Base-by-base conservation (phyloP, 2,797 vertebrate genomes). In the Chrysocyon brachyurus region DNA sequence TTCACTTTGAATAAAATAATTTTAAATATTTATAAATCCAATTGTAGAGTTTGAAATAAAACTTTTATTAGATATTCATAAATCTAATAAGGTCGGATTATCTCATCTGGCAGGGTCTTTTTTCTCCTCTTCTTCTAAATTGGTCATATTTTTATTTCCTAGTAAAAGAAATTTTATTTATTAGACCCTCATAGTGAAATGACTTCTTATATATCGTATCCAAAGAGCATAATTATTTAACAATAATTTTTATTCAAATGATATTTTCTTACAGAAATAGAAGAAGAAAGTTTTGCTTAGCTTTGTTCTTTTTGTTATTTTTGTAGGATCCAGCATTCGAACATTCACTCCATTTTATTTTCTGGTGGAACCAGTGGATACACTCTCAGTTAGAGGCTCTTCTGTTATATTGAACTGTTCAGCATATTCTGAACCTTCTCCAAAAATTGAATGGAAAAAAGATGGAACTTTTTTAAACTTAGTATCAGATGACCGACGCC, bases 301-400 rank as follows among this genome's bases (percentile, higher is more conserved):
- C 59, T 96, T 91, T 94, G 46, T 95, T 84, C 57, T 97, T 85
- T 86, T 78, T 26, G 17, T 72, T 92, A 3, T 96, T 93, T 95
- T 97, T 93, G 3, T 98, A 99, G 99, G 99, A 96, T 98, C 99
- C 11, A 97, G 98, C 2, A 98, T 99, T 93, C 99, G 99, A 98
- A 99, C 99, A 78, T 99, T 99, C 99, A 99, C 99, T 98, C 99
- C 99, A 4, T 99, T 99, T 98, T 99, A 99, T 99, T 99, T 99
- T 98, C 98, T 99, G 2, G 99, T 98, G 98, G 99, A 99, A 98
- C 99, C 99, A 5, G 96, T 96, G 98, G 99, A 99, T 87, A 98
- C 99, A 0, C 98, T 99, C 97, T 99, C 99, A 0, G 94, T 99
- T 31, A 99, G 99, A 1, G 99, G 99, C 0, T 99, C 98, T 10